Evolutionary conservation across 2,113 vertebrate species (phyloP), one percentile per base, ranked within the genome.

Genomic region (Galbula dea): DNA sequence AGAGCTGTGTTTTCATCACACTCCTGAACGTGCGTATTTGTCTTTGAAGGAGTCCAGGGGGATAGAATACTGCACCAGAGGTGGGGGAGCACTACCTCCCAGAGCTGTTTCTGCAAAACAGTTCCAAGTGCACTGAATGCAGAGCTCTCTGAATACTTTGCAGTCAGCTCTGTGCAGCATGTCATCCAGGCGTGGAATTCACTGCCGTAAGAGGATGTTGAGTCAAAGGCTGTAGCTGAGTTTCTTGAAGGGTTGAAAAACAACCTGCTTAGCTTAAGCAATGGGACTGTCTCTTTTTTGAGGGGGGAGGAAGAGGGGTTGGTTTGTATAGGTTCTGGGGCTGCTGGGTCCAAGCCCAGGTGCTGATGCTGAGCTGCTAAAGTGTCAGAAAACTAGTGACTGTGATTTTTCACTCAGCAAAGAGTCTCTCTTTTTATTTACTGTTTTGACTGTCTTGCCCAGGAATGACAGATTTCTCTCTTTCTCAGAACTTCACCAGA

Each of bases 181-280:
- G 89, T 37, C 68, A 83, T 34, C 75, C 58, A 52, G 77, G 48
- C 48, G 3, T 14, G 90, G 86, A 82, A 90, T 62, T 73, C 91
- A 89, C 81, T 82, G 92, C 86, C 83, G 10, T 82, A 46, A 92
- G 77, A 93, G 54, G 94, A 89, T 36, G 58, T 57, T 11, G 66
- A 94, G 62, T 54, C 46, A 54, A 94, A 73, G 58, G 49, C 74
- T 81, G 63, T 6, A 68, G 52, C 67, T 1, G 29, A 81, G 51
- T 63, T 91, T 90, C 76, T 29, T 10, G 3, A 83, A 74, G 43
- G 43, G 43, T 2, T 86, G 61, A 79, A 89, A 85, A 85, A 23
- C 76, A 75, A 52, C 43, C 46, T 59, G 57, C 61, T 59, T 71
- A 48, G 19, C 80, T 90, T 19, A 78, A 37, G 46, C 23, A n/a